Evolutionary conservation across 2,113 vertebrate genomes (phyloP).

Genomic region (Procavia capensis): DNA sequence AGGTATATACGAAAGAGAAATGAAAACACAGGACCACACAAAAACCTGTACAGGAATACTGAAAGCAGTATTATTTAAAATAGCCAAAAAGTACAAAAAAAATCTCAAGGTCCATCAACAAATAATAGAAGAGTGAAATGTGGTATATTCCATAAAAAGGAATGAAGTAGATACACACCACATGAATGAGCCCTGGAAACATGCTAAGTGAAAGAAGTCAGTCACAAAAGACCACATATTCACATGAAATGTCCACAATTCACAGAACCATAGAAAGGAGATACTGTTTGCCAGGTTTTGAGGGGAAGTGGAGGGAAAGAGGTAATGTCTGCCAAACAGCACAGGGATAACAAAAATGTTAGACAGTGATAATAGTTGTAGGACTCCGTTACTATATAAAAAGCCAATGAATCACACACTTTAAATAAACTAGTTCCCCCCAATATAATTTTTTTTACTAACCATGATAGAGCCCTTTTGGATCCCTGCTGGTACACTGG

Average conservation of each 20-base stretch:
- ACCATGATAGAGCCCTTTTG: not conserved
- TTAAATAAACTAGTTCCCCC: not conserved
- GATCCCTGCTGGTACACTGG: not conserved
- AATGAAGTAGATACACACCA: not conserved
- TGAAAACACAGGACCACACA: not conserved
- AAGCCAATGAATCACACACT: too few species aligned
- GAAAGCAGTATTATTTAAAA: slow-evolving; percentile 10
- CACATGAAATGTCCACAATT: not conserved
- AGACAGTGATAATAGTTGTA: not conserved
- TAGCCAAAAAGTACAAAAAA: not conserved
- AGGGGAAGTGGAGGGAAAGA: not conserved
- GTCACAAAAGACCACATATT: not conserved
- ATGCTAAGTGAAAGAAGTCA: not conserved
- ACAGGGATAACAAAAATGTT: not conserved
- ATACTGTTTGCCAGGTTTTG: not conserved
- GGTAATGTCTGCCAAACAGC: not conserved
- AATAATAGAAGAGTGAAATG: not conserved
- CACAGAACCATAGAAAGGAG: not conserved
- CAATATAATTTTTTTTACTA: slow-evolving; percentile 18
- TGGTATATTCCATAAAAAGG: not conserved
- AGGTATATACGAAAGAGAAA: not conserved
- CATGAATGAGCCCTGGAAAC: not conserved
- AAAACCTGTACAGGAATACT: not conserved
- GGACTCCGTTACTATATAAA: too few species aligned
- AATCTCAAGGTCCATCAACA: not conserved